These are phyloP conservation scores for Hesperia comma DNA, from an alignment of 2,888 invertebrate species.

Conservation along the genomic window DNA sequence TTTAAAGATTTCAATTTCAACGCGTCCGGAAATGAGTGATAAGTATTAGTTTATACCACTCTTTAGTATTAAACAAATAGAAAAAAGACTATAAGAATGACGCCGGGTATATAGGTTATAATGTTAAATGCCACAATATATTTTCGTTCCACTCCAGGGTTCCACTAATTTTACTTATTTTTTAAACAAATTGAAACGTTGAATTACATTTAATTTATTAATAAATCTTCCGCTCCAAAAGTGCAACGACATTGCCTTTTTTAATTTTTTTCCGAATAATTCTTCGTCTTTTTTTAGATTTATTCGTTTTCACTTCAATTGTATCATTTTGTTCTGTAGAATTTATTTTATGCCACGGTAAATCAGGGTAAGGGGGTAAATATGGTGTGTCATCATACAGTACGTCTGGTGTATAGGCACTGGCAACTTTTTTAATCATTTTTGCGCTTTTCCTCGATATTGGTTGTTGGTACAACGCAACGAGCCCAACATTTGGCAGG, in stretches of 20 bases:
- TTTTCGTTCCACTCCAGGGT: no score
- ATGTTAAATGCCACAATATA: no score
- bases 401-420: constrained; percentile 47
- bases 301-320: constrained; percentile 13
- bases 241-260: not conserved
- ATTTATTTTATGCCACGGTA: constrained; percentile 27
- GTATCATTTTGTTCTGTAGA: not conserved
- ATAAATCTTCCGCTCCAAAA: constrained; percentile 5
- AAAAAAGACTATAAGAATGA: no score
- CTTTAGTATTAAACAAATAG: no score
- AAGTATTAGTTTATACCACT: no score
- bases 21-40: no score
- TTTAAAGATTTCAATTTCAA: no score
- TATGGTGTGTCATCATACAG: constrained; percentile 15
- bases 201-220: not conserved
- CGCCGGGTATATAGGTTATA: no score
- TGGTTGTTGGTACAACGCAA: constrained; percentile 67
- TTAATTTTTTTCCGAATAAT: constrained; percentile 15
- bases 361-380: constrained; percentile 37
- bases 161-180: no score
- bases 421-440: constrained; percentile 59
- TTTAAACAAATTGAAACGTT: no score
- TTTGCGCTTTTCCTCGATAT: constrained; percentile 62
- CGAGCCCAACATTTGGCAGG: constrained; percentile 61
- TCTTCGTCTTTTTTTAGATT: not conserved